Conservation (phyloP, 2,113 vertebrate species). For the Indicator indicator region DNA sequence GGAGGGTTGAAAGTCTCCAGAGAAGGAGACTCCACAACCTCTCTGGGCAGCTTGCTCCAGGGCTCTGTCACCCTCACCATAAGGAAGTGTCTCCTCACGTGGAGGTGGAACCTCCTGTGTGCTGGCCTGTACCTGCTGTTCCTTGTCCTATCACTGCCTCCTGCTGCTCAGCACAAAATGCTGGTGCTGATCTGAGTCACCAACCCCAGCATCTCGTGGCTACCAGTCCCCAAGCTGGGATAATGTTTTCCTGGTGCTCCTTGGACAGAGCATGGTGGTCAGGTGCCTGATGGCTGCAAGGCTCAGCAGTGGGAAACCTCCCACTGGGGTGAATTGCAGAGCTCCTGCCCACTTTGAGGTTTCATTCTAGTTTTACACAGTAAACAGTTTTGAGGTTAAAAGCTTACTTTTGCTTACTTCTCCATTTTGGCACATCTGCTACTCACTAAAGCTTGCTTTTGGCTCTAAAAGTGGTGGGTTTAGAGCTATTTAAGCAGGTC, state of each 20-base stretch:
- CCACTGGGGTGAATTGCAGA: background rate
- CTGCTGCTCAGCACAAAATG: background rate
- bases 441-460: background rate
- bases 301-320: background rate
- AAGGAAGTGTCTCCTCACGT: no score
- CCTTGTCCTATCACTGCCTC: no score
- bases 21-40: no score
- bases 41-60: no score
- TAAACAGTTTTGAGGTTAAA: background rate
- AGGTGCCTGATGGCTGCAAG: accelerated
- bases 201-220: accelerated
- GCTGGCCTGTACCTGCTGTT: no score
- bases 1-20: no score
- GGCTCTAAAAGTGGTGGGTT: background rate
- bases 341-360: background rate
- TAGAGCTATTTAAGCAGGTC: background rate
- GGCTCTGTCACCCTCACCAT: no score
- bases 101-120: no score
- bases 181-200: background rate
- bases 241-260: background rate
- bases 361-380: background rate
- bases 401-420: background rate
- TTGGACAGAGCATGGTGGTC: background rate
- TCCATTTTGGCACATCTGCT: constrained; percentile 29
- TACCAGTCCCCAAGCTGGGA: background rate